A percentile compares a stretch with the other conserved stretches of the same genome.
Evolutionary conservation across 2,888 invertebrate genomes (phyloP).

Genomic region (Eulithis testata): DNA sequence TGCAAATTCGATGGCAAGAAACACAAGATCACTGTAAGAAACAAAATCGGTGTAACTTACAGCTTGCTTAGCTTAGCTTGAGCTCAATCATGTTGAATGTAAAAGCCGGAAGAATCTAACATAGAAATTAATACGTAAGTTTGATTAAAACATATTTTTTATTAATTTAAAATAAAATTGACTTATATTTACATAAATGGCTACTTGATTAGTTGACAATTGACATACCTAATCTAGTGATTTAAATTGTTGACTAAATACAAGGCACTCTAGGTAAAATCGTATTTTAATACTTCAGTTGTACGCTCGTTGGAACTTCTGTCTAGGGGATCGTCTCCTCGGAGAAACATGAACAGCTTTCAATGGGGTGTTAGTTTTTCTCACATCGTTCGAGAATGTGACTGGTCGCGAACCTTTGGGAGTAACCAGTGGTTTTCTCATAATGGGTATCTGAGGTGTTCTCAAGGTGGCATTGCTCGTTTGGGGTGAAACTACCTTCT

Average conservation of each 20-base stretch:
- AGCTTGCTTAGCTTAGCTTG: too few relatives aligned
- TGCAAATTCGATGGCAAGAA: too few relatives aligned
- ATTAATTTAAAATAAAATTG: conserved; percentile 32
- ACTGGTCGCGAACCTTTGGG: conserved; percentile 83
- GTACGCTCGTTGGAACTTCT: conserved; percentile 55
- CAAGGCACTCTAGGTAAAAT: conserved; percentile 39
- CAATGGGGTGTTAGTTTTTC: conserved; percentile 85
- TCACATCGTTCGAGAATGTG: conserved; percentile 63
- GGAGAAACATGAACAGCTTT: conserved; percentile 77
- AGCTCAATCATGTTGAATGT: too few relatives aligned
- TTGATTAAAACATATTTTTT: conserved; percentile 21
- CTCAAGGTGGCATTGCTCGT: conserved; percentile 49
- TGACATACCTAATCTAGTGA: conserved; percentile 42
- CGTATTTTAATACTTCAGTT: conserved; percentile 34
- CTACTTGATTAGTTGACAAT: conserved; percentile 56
- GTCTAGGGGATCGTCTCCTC: conserved; percentile 73
- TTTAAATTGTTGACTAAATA: conserved; percentile 35
- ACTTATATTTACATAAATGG: conserved; percentile 68
- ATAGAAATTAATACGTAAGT: neutral
- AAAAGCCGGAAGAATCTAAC: neutral
- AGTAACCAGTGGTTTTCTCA: conserved; percentile 85
- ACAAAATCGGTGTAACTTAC: too few relatives aligned
- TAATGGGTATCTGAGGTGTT: conserved; percentile 78
- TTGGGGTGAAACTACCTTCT: conserved; percentile 68
- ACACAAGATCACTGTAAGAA: too few relatives aligned